Evolutionary conservation across 2,797 vertebrate genomes (phyloP).

Genomic region (Masticophis lateralis): DNA sequence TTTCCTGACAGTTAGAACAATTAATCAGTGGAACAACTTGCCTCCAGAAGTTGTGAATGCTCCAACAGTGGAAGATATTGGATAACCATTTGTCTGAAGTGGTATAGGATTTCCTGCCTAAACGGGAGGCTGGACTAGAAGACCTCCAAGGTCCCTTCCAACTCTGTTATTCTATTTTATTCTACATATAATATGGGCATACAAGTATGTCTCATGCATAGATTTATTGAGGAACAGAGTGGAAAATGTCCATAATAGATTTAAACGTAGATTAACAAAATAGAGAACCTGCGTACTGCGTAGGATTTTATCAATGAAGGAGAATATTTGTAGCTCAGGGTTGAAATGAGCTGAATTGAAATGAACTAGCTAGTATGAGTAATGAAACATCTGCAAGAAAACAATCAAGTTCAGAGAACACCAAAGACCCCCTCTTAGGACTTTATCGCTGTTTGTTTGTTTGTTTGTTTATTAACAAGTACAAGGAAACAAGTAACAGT

Average conservation of each 20-base stretch:
- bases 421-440: neutral
- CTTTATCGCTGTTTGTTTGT: too few relatives aligned
- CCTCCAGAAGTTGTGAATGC: too few relatives aligned
- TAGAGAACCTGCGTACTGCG: neutral
- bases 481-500: too few relatives aligned
- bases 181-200: neutral
- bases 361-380: neutral
- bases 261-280: neutral
- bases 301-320: neutral
- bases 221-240: neutral
- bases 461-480: too few relatives aligned
- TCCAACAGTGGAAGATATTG: too few relatives aligned
- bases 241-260: neutral
- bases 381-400: neutral
- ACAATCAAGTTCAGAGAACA: neutral
- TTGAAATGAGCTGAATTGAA: neutral
- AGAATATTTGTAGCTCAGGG: neutral
- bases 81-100: too few relatives aligned
- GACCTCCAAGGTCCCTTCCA: too few relatives aligned
- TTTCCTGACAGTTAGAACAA: too few relatives aligned
- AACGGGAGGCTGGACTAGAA: too few relatives aligned
- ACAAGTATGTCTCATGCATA: neutral
- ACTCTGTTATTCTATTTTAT: too few relatives aligned
- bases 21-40: too few relatives aligned
- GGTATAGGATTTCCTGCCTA: too few relatives aligned